Conservation (phyloP, 1,140 invertebrate species). For the Meloidogyne exigua region DNA sequence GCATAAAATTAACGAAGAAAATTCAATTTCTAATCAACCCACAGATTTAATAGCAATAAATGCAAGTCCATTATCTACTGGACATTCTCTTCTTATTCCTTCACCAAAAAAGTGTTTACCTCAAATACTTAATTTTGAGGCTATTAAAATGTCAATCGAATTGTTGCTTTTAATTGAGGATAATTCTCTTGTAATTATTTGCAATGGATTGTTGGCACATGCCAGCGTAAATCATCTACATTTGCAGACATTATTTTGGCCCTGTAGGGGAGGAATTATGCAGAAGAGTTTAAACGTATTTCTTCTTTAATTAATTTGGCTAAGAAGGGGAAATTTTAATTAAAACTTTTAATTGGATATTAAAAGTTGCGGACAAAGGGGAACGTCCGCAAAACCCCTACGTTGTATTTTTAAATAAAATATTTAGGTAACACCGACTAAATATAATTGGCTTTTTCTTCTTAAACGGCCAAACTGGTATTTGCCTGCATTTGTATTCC, state of each 20-base stretch:
- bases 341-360: too few relatives aligned
- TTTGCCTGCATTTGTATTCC: conserved; percentile 57
- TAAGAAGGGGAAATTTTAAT: too few relatives aligned
- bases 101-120: conserved; percentile 57
- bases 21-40: conserved; percentile 49
- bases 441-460: not conserved
- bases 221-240: conserved; percentile 63
- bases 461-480: conserved; percentile 55
- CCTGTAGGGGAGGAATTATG: conserved; percentile 59
- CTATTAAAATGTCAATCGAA: conserved; percentile 52
- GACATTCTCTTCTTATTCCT: conserved; percentile 55
- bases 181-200: conserved; percentile 55
- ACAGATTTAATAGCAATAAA: conserved; percentile 52
- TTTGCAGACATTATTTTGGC: conserved; percentile 61
- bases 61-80: conserved; percentile 57
- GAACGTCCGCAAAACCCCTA: not conserved
- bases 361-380: too few relatives aligned
- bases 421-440: not conserved
- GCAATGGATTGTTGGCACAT: conserved; percentile 59
- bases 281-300: conserved; percentile 30
- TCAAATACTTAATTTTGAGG: conserved; percentile 42
- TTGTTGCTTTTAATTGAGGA: conserved; percentile 58
- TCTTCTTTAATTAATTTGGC: not conserved
- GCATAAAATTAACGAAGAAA: conserved; percentile 38
- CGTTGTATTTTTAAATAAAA: not conserved